Evolutionary conservation across 1,140 invertebrate species (phyloP).

Genomic region (Agraylea sexmaculata): DNA sequence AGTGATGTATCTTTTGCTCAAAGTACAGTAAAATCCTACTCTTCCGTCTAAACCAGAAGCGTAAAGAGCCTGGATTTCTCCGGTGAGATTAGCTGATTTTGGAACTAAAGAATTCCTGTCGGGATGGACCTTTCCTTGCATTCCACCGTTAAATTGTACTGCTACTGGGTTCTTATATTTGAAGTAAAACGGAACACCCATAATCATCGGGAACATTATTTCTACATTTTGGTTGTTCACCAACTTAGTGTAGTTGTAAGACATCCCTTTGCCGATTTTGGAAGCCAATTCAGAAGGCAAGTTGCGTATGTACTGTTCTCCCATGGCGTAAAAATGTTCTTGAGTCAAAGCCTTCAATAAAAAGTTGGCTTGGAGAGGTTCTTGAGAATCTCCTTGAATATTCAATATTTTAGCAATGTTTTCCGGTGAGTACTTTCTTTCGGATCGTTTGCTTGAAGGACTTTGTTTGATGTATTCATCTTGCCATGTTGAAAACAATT

Average conservation of each 20-base stretch:
- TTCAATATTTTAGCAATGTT: conserved; percentile 45
- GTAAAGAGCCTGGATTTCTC: conserved; percentile 34
- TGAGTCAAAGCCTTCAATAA: conserved; percentile 30
- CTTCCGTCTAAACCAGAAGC: conserved; percentile 41
- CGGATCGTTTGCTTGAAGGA: conserved; percentile 14
- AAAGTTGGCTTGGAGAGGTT: conserved; percentile 45
- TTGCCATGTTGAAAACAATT: conserved; percentile 33
- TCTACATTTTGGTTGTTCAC: conserved; percentile 39
- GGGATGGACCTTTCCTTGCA: conserved; percentile 22
- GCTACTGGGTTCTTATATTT: conserved; percentile 42
- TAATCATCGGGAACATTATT: conserved; percentile 50
- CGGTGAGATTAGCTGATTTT: conserved; percentile 25
- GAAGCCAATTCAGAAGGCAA: conserved; percentile 27
- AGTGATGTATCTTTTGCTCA: conserved; percentile 43
- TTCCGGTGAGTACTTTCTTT: conserved; percentile 30
- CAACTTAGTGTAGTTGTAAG: conserved; percentile 44
- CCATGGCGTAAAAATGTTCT: conserved; percentile 41
- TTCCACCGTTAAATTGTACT: conserved; percentile 33
- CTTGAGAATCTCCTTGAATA: conserved; percentile 35
- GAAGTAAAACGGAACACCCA: conserved; percentile 54
- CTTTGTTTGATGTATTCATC: too few species aligned
- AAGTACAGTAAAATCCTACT: conserved; percentile 51
- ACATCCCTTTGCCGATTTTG: conserved; percentile 31
- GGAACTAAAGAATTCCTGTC: neutral
- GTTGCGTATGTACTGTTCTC: conserved; percentile 41